Conservation (phyloP, 2,113 vertebrate species). For the Propithecus coquereli region DNA sequence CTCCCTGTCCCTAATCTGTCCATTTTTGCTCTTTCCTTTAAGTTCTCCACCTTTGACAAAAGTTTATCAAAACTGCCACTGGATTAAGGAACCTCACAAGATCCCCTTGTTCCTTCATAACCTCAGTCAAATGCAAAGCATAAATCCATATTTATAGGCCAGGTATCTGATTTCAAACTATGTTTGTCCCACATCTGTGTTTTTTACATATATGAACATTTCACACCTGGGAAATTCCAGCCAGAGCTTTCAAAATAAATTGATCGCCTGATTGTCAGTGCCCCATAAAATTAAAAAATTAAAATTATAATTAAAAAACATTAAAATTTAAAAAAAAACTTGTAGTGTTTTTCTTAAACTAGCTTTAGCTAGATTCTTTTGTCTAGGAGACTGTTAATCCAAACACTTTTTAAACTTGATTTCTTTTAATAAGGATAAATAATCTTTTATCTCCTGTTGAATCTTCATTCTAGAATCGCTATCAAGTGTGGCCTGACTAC, state of each 20-base stretch:
- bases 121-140: neutral
- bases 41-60: neutral
- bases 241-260: neutral
- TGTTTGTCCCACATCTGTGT: neutral
- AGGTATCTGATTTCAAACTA: neutral
- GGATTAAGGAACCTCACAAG: neutral
- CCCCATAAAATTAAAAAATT: neutral
- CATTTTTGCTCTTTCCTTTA: constrained; percentile 12
- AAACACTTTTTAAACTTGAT: constrained; percentile 5
- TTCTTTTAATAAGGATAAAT: neutral
- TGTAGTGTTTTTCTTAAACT: neutral
- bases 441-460: neutral
- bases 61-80: neutral
- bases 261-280: neutral
- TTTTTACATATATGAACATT: neutral
- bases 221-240: neutral
- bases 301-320: neutral
- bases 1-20: neutral
- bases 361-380: neutral
- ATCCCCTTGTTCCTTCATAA: neutral
- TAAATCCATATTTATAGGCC: neutral
- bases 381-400: neutral
- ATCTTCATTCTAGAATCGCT: constrained; percentile 19
- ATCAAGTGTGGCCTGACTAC: neutral
- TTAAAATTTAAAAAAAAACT: neutral